Base-by-base conservation (phyloP, 2,113 vertebrate genomes). In the Dipodomys merriami region DNA sequence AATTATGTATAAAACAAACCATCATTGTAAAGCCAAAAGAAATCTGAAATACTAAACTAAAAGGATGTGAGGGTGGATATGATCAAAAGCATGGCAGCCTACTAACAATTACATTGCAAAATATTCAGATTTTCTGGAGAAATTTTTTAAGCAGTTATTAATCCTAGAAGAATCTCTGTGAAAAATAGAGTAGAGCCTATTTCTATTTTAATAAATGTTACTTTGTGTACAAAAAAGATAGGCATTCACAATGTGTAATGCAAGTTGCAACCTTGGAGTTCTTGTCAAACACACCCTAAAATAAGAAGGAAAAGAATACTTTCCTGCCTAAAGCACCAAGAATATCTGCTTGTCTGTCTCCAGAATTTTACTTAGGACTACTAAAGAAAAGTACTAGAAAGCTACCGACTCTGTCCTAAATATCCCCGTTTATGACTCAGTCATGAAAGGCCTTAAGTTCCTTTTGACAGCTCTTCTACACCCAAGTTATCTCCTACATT, bases 1-100 rank as follows among this genome's bases (percentile, higher is more conserved):
- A 95, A 96, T 96, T 93, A 95, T 95, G 91, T 79, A 95, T 91
- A 89, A 94, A 93, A 94, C 73, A 90, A 91, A 83, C 86, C 67
- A 91, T 39, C 84, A 49, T 84, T n/a, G 16, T 83, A 94, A 93
- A 85, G 73, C 57, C 25, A 93, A 57, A 79, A 44, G 53, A 92
- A 91, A 92, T 90, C 74, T 84, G 67, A 65, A 86, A 33, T 30
- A 67, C 67, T 60, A 67, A 23, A 65, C 11, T 57, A 73, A 92
- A 94, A 94, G 53, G 46, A 23, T 44, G 22, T 1, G n/a, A 44
- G 49, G 72, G 30, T 10, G 62, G 89, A 81, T 39, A 79, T 33
- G 30, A 74, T 76, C 30, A 94, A 83, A 93, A 71, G 8, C 15
- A 10, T n/a, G 76, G 1, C 3, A 69, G 86, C 16, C 49, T 60